A percentile compares a stretch with the other conserved stretches of the same genome.
Evolutionary conservation across 2,113 vertebrate genomes (phyloP).

Genomic region (Tursiops truncatus): DNA sequence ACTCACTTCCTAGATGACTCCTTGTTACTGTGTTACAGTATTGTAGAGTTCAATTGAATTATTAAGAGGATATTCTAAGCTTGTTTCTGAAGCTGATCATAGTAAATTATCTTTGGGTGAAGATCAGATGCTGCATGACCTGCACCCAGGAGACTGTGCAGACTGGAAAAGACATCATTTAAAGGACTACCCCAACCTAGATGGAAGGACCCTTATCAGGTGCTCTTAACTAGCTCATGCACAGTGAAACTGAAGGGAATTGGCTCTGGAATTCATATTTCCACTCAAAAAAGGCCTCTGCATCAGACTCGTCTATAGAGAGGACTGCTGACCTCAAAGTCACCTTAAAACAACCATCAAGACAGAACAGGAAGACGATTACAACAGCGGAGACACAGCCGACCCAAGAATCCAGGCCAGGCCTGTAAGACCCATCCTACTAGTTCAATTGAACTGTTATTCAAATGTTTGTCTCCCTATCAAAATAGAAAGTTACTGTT

Average conservation of each 20-base stretch:
- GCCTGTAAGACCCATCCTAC: not conserved
- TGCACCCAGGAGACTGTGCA: not conserved
- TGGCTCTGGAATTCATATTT: too few species aligned
- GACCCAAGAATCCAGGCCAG: not conserved
- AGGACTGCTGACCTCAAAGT: not conserved
- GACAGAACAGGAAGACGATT: not conserved
- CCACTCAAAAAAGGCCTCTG: not conserved
- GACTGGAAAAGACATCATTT: not conserved
- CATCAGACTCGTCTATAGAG: not conserved
- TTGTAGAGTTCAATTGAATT: not conserved
- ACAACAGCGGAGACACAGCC: rapidly evolving
- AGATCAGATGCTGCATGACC: not conserved
- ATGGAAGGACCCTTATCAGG: not conserved
- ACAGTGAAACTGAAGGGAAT: too few species aligned
- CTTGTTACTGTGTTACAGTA: not conserved
- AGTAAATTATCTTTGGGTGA: not conserved
- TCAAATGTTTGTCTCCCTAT: not conserved
- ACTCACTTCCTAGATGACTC: not conserved
- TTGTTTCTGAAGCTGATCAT: not conserved
- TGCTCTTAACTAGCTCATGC: not conserved
- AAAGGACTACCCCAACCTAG: not conserved
- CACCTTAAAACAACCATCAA: not conserved
- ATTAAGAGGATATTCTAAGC: not conserved
- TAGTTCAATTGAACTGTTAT: rapidly evolving
- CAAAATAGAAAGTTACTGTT: not conserved